phyloP scores from a whole-genome alignment of 1,140 invertebrate species.

The Drosophila sturtevanti region DNA sequence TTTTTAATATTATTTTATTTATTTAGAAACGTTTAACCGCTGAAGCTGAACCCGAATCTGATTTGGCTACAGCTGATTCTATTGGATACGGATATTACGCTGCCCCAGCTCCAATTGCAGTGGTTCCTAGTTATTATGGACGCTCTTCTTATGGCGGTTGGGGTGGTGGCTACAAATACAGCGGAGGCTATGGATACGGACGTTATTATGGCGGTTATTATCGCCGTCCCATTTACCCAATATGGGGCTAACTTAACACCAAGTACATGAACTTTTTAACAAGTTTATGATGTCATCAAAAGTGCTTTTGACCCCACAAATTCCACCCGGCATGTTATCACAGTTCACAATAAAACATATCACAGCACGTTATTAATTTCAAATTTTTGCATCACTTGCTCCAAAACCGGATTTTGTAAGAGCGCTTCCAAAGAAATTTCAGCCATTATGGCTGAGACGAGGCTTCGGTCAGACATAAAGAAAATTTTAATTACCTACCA shows the following conservation, averaged over 20 bases:
- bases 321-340: constrained; percentile 49
- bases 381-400: constrained; percentile 48
- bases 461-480: constrained; percentile 32
- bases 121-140: background rate
- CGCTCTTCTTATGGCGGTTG: constrained; percentile 44
- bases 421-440: constrained; percentile 65
- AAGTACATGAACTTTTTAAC: constrained; percentile 22
- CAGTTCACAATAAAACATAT: constrained; percentile 45
- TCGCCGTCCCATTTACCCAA: constrained; percentile 59
- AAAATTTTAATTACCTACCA: constrained; percentile 23
- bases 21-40: background rate
- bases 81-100: constrained; percentile 59
- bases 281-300: constrained; percentile 52
- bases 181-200: constrained; percentile 43
- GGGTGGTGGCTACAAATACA: constrained; percentile 55
- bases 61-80: constrained; percentile 49
- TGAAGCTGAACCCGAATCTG: constrained; percentile 9
- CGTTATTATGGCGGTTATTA: constrained; percentile 50
- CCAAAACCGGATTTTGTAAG: constrained; percentile 53
- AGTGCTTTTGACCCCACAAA: constrained; percentile 65
- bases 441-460: constrained; percentile 29
- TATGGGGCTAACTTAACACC: constrained; percentile 41
- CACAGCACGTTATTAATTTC: constrained; percentile 51
- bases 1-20: background rate
- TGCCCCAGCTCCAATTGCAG: constrained; percentile 26